These are phyloP conservation scores for Pteronotus mesoamericanus DNA, from an alignment of 2,797 vertebrate genomes.

Conservation along the genomic window DNA sequence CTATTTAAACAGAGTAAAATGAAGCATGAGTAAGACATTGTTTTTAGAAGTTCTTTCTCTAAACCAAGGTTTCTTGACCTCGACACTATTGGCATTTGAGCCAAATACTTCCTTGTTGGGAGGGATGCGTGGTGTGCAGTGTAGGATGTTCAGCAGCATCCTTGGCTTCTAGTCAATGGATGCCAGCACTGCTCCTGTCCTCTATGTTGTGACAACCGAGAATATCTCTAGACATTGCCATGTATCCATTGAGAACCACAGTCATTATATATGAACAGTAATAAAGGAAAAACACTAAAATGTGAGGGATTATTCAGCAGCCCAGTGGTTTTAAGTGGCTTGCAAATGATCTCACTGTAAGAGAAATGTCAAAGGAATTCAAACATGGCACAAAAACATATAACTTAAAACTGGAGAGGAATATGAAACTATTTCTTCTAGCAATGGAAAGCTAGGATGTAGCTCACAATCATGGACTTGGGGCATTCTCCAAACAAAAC, in stretches of 20 bases:
- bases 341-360: not conserved
- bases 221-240: not conserved
- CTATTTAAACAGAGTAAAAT: not conserved
- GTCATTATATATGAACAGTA: not conserved
- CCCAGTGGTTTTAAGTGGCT: not conserved
- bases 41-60: not conserved
- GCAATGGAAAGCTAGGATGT: not conserved
- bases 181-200: not conserved
- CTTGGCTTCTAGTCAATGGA: not conserved
- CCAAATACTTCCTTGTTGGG: not conserved
- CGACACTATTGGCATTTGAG: not conserved
- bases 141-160: not conserved
- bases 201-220: not conserved
- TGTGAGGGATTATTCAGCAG: not conserved
- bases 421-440: not conserved
- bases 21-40: not conserved
- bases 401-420: not conserved
- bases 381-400: not conserved
- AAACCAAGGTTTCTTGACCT: not conserved
- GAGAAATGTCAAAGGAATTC: not conserved
- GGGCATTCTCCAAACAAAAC: not conserved
- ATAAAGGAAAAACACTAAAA: not conserved
- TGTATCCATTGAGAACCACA: not conserved
- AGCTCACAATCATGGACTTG: not conserved
- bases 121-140: rapidly evolving